phyloP scores from a whole-genome alignment of 2,888 invertebrate genomes.

The Tenthredo scrophulariae region DNA sequence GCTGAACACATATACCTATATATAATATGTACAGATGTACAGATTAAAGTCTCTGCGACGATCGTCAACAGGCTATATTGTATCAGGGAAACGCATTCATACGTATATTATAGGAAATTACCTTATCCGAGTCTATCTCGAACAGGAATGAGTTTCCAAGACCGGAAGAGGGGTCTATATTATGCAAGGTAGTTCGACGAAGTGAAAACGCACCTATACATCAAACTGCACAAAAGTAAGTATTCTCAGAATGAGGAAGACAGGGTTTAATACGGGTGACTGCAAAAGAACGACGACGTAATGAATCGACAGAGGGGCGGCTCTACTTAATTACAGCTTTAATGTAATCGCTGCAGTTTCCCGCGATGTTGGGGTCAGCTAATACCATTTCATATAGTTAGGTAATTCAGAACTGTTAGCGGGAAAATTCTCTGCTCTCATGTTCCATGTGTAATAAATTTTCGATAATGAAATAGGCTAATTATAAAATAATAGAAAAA shows the following conservation, averaged over 20 bases:
- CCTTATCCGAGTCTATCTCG: background rate
- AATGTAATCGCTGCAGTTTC: background rate
- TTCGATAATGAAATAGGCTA: background rate
- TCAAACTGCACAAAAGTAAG: background rate
- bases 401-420: background rate
- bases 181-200: constrained; percentile 5
- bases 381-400: background rate
- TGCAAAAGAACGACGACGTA: background rate
- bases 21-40: too few species aligned
- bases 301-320: background rate
- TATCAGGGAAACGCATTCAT: background rate
- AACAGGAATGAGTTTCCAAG: background rate
- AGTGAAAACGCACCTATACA: background rate
- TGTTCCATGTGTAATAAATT: background rate
- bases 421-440: background rate
- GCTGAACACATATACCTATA: background rate
- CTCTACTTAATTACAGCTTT: background rate
- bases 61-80: background rate
- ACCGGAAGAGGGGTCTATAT: constrained; percentile 31
- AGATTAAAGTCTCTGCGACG: background rate
- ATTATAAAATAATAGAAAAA: background rate
- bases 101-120: too few species aligned
- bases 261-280: background rate
- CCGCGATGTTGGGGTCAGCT: background rate
- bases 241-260: constrained; percentile 8